Base-by-base conservation (phyloP, 2,797 vertebrate genomes). In the Paedocypris micromegethes region DNA sequence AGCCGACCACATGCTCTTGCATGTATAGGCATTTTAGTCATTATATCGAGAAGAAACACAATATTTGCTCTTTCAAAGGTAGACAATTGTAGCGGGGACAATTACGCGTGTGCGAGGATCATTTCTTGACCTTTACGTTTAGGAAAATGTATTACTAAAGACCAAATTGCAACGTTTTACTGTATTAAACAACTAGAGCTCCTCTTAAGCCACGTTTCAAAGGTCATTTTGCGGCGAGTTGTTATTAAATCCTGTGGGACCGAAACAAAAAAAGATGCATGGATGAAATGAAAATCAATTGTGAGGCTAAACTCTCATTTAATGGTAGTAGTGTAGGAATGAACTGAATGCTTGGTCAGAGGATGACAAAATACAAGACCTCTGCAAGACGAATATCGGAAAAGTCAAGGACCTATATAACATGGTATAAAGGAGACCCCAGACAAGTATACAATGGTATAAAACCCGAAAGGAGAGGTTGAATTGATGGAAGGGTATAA, bases 41-140 rank as follows among this genome's bases (percentile, higher is more conserved):
- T 56, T 68, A 61, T 47, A 64, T 64, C 52, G 23, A 54, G 41
- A 64, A 43, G 61, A 53, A 64, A 43, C 48, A 40, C 47, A 9
- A 64, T 69, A 62, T 69, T 54, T 23, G 7, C 40, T 56, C 40
- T 55, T 55, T 55, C 43, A 37, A 6, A 38, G 5, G 3, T 56
- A 48, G 44, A 37, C 44, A 55, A 43, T 56, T 62, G n/a, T n/a
- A 54, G 38, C n/a, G 1, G 40, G 43, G 40, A 23, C 52, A 65
- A 46, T 65, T 55, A 65, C 49, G 46, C 0, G 1, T 39, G 2
- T 9, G 38, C 7, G 5, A 9, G 41, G 7, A 49, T 9, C 23
- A 62, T 47, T 47, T 41, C 9, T 45, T 62, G 67, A 69, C 58
- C 67, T 69, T 69, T 69, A 48, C 44, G 37, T 51, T 69, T n/a